phyloP scores from a whole-genome alignment of 1,140 invertebrate species.

The Gryon sp. region DNA sequence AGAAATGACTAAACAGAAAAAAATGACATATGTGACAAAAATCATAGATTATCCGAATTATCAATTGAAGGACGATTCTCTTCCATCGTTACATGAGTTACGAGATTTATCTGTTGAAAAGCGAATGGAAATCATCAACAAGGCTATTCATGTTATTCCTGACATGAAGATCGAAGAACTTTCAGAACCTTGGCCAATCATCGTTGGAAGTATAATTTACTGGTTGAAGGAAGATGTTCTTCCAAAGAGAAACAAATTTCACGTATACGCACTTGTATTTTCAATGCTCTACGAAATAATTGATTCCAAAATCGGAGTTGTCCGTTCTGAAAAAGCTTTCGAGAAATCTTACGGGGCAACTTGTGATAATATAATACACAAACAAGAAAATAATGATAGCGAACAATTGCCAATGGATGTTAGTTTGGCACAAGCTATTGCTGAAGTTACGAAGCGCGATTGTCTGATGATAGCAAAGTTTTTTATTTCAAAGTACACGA shows the following conservation, averaged over 20 bases:
- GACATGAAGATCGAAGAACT: constrained; percentile 72
- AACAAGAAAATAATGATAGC: neutral
- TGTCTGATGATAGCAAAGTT: constrained; percentile 82
- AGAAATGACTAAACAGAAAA: constrained; percentile 55
- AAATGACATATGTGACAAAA: constrained; percentile 77
- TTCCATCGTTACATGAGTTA: neutral
- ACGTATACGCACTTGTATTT: constrained; percentile 83
- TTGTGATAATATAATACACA: neutral
- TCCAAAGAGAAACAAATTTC: constrained; percentile 73
- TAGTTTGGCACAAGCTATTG: constrained; percentile 36
- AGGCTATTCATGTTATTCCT: constrained; percentile 74
- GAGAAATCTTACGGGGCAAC: constrained; percentile 48
- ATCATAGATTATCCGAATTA: constrained; percentile 80
- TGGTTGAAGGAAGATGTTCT: constrained; percentile 82
- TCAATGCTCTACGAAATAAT: constrained; percentile 82
- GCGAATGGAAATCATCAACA: constrained; percentile 75
- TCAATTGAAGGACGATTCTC: constrained; percentile 69
- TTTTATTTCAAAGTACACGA: constrained; percentile 83
- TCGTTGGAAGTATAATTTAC: constrained; percentile 82
- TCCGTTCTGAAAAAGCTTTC: constrained; percentile 60
- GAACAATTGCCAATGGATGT: neutral
- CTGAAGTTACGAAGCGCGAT: constrained; percentile 78
- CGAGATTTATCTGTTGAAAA: constrained; percentile 33
- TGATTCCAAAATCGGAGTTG: constrained; percentile 79
- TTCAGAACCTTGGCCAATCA: constrained; percentile 82